Evolutionary conservation across 2,888 invertebrate species (phyloP), one percentile per base, ranked within the genome.

Genomic region (Amblyteles armatorius): DNA sequence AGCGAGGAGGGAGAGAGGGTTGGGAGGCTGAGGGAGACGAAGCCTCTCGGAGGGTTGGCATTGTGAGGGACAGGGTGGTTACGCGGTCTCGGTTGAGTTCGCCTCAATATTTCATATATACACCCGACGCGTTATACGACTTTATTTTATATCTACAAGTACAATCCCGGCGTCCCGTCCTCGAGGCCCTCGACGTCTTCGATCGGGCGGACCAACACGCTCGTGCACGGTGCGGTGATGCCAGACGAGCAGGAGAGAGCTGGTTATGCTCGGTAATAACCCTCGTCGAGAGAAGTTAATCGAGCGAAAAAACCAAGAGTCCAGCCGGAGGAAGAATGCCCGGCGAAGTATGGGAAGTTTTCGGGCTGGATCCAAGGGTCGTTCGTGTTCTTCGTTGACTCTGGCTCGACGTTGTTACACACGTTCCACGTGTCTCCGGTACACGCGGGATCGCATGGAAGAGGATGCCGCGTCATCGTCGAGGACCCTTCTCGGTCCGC

Each of bases 381-480:
- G 63, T 11, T 60, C 44, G 48, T 67, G 74, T 79, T 82, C 73
- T 76, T 60, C 52, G 57, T 63, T 76, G 19, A 55, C 40, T 68
- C 29, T 65, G 26, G 57, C 29, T 69, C 16, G 50, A 67, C 16
- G 50, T 76, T 55, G 69, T 84, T 48, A 63, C 55, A 55, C 48
- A 26, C 48, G 22, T 69, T 44, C 60, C 79, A 65, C 63, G 79
- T 71, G 63, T 72, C 40, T 36, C 16, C 40, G 33, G 26, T 63
- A 52, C 44, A 68, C 60, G 22, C 44, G 55, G 50, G n/a, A 16
- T 48, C 69, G 80, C 44, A 36, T 48, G 78, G 67, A 83, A 60
- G 79, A 79, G 57, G 73, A 82, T 72, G 78, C 29, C 63, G 63
- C 82, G 80, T 86, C 71, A 84, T 83, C 79, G 79, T 82, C 83